These are phyloP conservation scores for Parnassius mnemosyne DNA, from an alignment of 2,888 invertebrate species.

Conservation along the genomic window DNA sequence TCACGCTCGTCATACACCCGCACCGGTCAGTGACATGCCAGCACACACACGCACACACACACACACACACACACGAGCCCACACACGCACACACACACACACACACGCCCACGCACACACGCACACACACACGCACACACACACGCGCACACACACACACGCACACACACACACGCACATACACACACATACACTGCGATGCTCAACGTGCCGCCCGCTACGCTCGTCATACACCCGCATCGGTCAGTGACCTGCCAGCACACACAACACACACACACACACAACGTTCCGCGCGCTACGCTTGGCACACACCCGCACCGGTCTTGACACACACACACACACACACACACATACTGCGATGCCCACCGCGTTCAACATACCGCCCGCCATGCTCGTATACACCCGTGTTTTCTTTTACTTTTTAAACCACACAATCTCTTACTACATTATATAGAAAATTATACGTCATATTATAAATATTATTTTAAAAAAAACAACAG, in stretches of 20 bases:
- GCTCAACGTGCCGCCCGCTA: not conserved
- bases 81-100: too few relatives aligned
- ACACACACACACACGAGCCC: too few relatives aligned
- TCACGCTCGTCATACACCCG: not conserved
- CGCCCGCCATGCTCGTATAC: constrained; percentile 27
- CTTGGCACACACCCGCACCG: constrained; percentile 40
- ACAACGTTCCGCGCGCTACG: not conserved
- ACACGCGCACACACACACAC: too few relatives aligned
- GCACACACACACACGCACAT: too few relatives aligned
- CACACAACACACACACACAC: constrained; percentile 44
- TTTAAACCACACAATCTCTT: too few relatives aligned
- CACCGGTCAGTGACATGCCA: constrained; percentile 36
- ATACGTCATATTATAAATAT: too few relatives aligned
- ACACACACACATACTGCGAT: constrained; percentile 45
- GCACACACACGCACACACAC: constrained; percentile 47
- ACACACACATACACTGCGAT: too few relatives aligned
- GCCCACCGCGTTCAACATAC: constrained; percentile 80
- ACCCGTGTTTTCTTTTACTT: constrained; percentile 25
- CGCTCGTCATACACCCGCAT: constrained; percentile 60
- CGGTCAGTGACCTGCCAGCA: constrained; percentile 31
- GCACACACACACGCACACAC: constrained; percentile 47
- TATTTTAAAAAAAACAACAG: too few relatives aligned
- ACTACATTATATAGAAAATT: too few relatives aligned
- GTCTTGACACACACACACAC: constrained; percentile 26
- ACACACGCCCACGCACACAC: not conserved